phyloP scores from a whole-genome alignment of 2,113 vertebrate genomes.

The Potamarius usumacintae region DNA sequence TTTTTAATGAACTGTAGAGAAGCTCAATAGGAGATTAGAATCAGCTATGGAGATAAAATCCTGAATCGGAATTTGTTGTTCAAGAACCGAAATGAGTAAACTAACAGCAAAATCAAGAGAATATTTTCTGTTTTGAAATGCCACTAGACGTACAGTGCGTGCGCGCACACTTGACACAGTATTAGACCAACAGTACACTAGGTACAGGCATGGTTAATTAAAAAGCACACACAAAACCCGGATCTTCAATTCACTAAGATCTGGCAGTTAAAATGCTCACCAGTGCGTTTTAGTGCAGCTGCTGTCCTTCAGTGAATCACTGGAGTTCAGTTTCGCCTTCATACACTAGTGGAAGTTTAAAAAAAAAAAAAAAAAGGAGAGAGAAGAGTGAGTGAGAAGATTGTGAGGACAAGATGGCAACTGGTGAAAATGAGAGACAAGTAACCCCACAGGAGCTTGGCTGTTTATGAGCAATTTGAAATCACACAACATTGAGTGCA shows the following conservation, averaged over 20 bases:
- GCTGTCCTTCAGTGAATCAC: constrained; percentile 25
- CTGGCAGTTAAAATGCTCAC: constrained; percentile 31
- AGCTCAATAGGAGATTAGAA: background rate
- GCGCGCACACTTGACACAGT: background rate
- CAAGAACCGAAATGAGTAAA: background rate
- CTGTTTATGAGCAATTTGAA: constrained; percentile 53
- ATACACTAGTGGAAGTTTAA: constrained; percentile 42
- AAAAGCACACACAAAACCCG: background rate
- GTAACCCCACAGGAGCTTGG: constrained; percentile 40
- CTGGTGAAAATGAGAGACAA: constrained; percentile 48
- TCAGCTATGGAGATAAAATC: background rate
- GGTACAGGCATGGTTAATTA: background rate
- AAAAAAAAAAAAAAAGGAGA: background rate
- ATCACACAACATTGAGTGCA: constrained; percentile 44
- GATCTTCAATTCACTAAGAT: background rate
- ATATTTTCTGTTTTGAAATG: background rate
- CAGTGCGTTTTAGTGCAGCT: constrained; percentile 21
- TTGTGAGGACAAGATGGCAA: constrained; percentile 40
- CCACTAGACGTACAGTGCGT: background rate
- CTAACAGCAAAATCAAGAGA: background rate
- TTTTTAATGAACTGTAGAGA: constrained; percentile 2
- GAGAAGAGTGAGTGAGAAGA: constrained; percentile 12
- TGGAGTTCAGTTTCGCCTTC: constrained; percentile 42
- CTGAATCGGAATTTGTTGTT: background rate
- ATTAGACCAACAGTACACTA: background rate